These are phyloP conservation scores for Dimorphilus gyrociliatus DNA, from an alignment of 2,888 invertebrate genomes.

Conservation along the genomic window DNA sequence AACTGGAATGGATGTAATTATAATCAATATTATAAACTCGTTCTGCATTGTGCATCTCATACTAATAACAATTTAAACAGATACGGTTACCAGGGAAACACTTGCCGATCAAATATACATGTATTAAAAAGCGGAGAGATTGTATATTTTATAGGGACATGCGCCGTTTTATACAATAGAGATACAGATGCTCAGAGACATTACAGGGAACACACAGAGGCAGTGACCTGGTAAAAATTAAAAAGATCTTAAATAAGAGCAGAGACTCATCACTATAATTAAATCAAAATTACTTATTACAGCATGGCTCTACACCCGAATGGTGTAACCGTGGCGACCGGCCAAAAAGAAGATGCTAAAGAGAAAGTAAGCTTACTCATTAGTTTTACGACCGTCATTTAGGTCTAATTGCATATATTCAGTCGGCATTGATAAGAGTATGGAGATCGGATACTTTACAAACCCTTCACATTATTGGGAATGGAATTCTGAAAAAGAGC, in stretches of 20 bases:
- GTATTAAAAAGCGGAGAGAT: constrained; percentile 21
- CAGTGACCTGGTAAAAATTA: constrained; percentile 20
- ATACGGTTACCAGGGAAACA: constrained; percentile 32
- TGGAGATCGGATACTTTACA: constrained; percentile 31
- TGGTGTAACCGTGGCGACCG: constrained; percentile 21
- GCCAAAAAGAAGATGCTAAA: constrained; percentile 12
- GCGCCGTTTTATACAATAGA: constrained; percentile 21
- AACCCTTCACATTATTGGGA: constrained; percentile 21
- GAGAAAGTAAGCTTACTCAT: neutral
- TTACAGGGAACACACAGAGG: constrained; percentile 28
- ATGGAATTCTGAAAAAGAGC: constrained; percentile 15
- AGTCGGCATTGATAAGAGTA: constrained; percentile 22
- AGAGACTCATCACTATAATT: neutral
- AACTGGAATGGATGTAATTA: constrained; percentile 30
- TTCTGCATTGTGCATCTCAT: neutral
- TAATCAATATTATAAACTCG: neutral
- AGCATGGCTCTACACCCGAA: constrained; percentile 28
- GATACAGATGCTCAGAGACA: constrained; percentile 22
- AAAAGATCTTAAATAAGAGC: no score
- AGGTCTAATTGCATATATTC: constrained; percentile 1
- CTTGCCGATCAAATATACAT: constrained; percentile 23
- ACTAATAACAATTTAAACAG: constrained; percentile 12
- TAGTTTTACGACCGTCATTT: neutral
- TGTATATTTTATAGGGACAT: constrained; percentile 24
- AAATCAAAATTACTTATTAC: constrained; percentile 7